Evolutionary conservation across 2,888 invertebrate genomes (phyloP), one percentile per base, ranked within the genome.

Genomic region (Limnephilus rhombicus): DNA sequence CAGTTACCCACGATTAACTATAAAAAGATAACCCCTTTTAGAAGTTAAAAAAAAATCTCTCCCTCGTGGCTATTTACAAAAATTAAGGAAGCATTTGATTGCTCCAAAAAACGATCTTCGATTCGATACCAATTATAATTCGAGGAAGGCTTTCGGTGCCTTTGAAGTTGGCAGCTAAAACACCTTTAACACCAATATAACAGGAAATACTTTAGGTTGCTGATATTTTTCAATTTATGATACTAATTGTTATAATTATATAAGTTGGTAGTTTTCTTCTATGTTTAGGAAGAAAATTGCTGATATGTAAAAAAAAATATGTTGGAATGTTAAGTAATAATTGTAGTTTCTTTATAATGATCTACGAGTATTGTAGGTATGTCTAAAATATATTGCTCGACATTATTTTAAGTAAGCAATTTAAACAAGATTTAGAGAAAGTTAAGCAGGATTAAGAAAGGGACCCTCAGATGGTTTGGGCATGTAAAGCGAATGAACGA

Each of bases 161-260:
- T 93, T 93, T 93, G 93, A 92, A 86, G 93, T 34, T 90, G 85
- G 85, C 90, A 90, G 91, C 89, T 85, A 80, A 89, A 81, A 89
- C 89, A 91, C 80, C 85, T 41, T 91, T 83, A 83, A 83, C 83
- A 83, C 83, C n/a, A 0, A 18, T 11, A 41, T 37, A n/a, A 83
- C 83, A 34, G 83, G 83, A 83, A 83, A 37, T 24, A 37, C 37
- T 83, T 82, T 9, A 68, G 53, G 53, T 68, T 7, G 1, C 68
- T 24, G 0, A 68, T 68, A n/a, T n/a, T 68, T 68, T 68, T n/a
- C n/a, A n/a, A 68, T 68, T 9, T 68, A 18, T 68, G 7, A 68
- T 68, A 37, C 37, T 18, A 15, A 53, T 53, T 53, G 45, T 3
- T 13, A 49, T 13, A 49, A 11, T 49, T 13, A 49, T 49, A 9